Evolutionary conservation across 2,888 invertebrate genomes (phyloP).

Genomic region (Idaea straminata): DNA sequence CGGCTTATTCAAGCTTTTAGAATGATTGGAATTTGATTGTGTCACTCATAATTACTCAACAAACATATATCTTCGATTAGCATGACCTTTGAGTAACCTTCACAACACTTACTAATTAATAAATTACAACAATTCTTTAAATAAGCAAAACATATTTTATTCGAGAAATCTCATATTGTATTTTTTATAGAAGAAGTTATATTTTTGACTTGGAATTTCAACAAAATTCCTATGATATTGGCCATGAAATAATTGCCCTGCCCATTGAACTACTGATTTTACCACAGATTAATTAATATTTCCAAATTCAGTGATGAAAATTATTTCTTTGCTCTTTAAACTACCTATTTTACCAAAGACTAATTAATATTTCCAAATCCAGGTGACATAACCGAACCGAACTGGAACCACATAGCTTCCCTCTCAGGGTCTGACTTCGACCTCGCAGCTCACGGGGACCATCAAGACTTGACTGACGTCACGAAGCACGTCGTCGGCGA

Average conservation of each 20-base stretch:
- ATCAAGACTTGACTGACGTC: slow-evolving; percentile 50
- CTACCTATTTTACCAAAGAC: neutral
- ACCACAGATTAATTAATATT: slow-evolving; percentile 9
- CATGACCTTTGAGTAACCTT: neutral
- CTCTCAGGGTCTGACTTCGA: slow-evolving; percentile 84
- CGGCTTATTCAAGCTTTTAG: slow-evolving; percentile 35
- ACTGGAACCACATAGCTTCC: slow-evolving; percentile 78
- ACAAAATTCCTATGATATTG: too few species aligned
- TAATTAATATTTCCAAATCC: slow-evolving; percentile 19
- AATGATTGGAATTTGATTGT: neutral
- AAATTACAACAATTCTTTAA: neutral
- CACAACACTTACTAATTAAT: neutral
- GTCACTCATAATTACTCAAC: neutral
- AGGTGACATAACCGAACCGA: slow-evolving; percentile 52
- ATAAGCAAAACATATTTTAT: neutral
- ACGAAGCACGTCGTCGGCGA: slow-evolving; percentile 49
- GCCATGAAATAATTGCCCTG: slow-evolving; percentile 18
- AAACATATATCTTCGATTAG: slow-evolving; percentile 3
- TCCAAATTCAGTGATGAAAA: slow-evolving; percentile 30
- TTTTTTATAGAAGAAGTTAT: too few species aligned
- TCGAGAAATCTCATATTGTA: neutral
- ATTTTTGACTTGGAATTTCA: too few species aligned
- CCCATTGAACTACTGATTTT: neutral
- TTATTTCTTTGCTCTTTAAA: neutral
- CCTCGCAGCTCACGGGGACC: slow-evolving; percentile 78